Base-by-base conservation (phyloP, 2,888 invertebrate genomes). In the Nasonia oneida region DNA sequence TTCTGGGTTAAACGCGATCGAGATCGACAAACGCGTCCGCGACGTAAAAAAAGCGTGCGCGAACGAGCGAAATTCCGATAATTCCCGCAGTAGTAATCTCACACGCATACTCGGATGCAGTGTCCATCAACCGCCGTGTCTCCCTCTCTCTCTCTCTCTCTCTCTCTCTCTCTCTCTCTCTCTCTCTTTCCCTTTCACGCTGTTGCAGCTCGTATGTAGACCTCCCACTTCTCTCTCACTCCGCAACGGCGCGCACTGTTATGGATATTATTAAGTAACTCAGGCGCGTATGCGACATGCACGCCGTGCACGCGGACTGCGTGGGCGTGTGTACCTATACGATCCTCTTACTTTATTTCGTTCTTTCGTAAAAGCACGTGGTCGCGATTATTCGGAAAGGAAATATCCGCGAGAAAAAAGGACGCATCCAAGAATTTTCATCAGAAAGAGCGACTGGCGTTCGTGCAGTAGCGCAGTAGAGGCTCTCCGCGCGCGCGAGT, bases 221-320 rank as follows among this genome's bases (percentile, higher is more conserved):
- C 50, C 81, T 85, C 39, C 67, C 75, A 80, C 80, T 70, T 15
- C 77, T 73, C 47, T n/a, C 33, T 6, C 37, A 8, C 75, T 76
- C 61, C 14, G 23, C 37, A 42, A 64, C 14, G 23, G 88, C 89
- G 37, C 89, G 87, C 88, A 88, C 89, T 88, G 90, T 91, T 92
- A 91, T 91, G 91, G 90, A 92, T 92, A 92, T 91, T 91, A 92
- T 92, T 92, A 91, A 91, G 91, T 91, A 92, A 92, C 91, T 91
- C 90, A 89, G 88, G 73, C 87, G 85, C 88, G 71, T 23, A 23
- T 67, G 42, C n/a, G 73, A 73, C 74, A 80, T 77, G 88, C 77
- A 78, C 39, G 76, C 2, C 71, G 37, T 73, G 73, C 73, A 80
- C 84, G 67, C 80, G 50, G 75, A 50, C 10, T 47, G 42, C 42